Percentiles rank a stretch among this genome's conserved stretches.
Evolutionary conservation across 2,888 invertebrate genomes (phyloP).

Genomic region (Lithosia quadra): DNA sequence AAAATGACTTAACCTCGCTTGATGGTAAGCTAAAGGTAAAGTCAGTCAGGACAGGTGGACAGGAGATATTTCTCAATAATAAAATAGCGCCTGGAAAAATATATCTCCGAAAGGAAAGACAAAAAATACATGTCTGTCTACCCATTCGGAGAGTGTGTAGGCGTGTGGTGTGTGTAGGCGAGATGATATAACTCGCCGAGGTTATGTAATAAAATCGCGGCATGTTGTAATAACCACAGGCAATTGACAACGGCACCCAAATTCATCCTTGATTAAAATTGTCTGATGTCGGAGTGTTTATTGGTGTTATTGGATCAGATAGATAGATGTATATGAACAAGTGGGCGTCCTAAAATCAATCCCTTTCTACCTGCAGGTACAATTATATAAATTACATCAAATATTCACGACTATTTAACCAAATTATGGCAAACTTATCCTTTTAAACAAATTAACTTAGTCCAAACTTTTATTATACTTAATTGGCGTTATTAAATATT

Average conservation of each 20-base stretch:
- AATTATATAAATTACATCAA: background rate
- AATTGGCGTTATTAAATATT: constrained; percentile 22
- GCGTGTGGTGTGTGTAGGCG: background rate
- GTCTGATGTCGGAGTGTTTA: background rate
- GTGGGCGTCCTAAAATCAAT: background rate
- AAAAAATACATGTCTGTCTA: background rate
- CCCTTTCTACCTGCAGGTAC: too few species aligned
- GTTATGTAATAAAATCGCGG: background rate
- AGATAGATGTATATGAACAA: background rate
- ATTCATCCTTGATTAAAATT: background rate
- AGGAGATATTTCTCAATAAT: too few species aligned
- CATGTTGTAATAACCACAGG: background rate
- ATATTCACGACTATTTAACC: background rate
- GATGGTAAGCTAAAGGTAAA: too few species aligned
- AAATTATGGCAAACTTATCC: background rate
- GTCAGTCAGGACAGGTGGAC: too few species aligned
- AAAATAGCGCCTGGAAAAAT: background rate
- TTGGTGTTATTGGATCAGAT: background rate
- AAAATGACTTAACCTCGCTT: too few species aligned
- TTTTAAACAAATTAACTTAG: background rate
- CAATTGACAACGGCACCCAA: background rate
- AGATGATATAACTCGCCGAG: background rate
- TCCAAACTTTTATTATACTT: constrained; percentile 8
- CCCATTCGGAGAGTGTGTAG: background rate
- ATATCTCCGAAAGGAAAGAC: background rate